Base-by-base conservation (phyloP, 2,888 invertebrate genomes). In the Maniola hyperantus region DNA sequence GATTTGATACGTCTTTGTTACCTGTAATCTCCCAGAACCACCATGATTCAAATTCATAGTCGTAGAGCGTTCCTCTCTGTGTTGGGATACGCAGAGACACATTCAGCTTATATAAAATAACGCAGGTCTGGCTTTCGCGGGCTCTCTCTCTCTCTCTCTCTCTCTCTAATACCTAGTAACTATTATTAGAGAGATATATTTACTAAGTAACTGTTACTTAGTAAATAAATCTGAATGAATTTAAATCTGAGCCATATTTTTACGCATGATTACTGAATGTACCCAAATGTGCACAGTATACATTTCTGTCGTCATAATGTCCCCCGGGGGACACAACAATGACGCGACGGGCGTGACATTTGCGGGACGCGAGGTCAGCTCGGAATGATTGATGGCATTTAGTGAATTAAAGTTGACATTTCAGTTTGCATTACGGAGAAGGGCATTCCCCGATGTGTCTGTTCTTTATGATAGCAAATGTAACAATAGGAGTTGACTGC, bases 391-490 rank as follows among this genome's bases (percentile, higher is more conserved):
- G 51, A 63, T 51, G 62, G 34, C 53, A 63, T 44, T 54, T 54
- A 33, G 33, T 63, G 54, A 39, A 54, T 54, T 42, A 63, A 44
- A 51, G 62, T 54, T 63, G 62, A 33, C 62, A 54, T 63, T 63
- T 63, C 42, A 26, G 53, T 53, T 53, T 44, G 53, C 53, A 63
- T 63, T 33, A 39, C 39, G 11, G 42, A 20, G n/a, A 54, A 53
- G 51, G 53, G 53, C 39, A 55, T 55, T 39, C 55, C 39, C 55
- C 39, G 39, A 39, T 55, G 55, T 39, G 39, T 8, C 39, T 15
- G 10, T 6, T 15, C 18, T 39, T 6, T 34, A 54, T 36, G 13
- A 51, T 51, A 18, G 10, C 39, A 39, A 39, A 39, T 11, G n/a
- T n/a, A n/a, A n/a, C n/a, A n/a, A n/a, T n/a, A n/a, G n/a, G n/a